Percentiles rank a stretch among this genome's conserved stretches.
Conservation (phyloP, 2,888 invertebrate genomes). For the Pachycephus smyrnensis region DNA sequence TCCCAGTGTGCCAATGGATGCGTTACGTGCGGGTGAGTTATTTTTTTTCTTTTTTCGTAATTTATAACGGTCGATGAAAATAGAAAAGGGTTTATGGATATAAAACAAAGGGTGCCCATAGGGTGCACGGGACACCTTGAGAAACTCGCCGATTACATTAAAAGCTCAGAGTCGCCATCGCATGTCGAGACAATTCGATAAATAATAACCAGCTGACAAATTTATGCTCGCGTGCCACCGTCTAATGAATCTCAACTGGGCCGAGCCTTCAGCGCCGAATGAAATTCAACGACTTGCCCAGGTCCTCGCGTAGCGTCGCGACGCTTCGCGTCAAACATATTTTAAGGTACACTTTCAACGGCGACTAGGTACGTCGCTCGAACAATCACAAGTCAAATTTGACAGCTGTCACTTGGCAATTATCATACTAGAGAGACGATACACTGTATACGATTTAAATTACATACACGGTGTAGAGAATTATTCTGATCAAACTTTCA, state of each 20-base stretch:
- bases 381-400: too few relatives aligned
- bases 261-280: background rate
- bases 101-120: background rate
- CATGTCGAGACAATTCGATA: constrained; percentile 54
- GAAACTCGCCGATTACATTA: background rate
- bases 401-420: too few relatives aligned
- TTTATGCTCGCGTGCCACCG: constrained; percentile 54
- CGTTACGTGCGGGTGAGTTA: constrained; percentile 83
- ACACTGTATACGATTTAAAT: too few relatives aligned
- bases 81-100: background rate
- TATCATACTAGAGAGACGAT: too few relatives aligned
- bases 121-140: background rate
- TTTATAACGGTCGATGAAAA: background rate
- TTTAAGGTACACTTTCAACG: too few relatives aligned
- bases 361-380: too few relatives aligned
- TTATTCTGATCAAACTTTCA: too few relatives aligned
- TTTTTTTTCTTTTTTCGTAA: background rate
- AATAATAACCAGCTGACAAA: constrained; percentile 53
- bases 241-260: constrained; percentile 1
- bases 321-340: background rate
- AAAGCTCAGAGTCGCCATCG: constrained; percentile 5
- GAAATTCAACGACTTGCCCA: background rate
- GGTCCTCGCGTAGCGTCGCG: background rate
- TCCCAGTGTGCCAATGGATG: constrained; percentile 91
- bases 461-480: too few relatives aligned